A percentile compares a stretch with the other conserved stretches of the same genome.
These are phyloP conservation scores for Papilio polyxenes DNA, from an alignment of 1,140 invertebrate species.

Conservation along the genomic window DNA sequence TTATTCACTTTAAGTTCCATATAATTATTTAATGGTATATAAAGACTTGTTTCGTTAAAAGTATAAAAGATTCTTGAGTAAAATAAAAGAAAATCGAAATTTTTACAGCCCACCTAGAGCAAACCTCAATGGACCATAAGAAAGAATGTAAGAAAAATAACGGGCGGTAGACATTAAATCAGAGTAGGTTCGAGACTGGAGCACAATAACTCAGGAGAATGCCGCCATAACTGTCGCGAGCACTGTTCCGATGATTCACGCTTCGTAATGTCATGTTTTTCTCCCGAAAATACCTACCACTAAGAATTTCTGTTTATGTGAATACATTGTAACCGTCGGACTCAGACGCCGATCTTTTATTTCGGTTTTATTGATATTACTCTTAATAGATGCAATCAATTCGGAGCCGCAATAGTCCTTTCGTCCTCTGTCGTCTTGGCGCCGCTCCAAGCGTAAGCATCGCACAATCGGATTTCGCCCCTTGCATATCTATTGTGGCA, in stretches of 20 bases:
- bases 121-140: conserved; percentile 42
- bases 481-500: conserved; percentile 38
- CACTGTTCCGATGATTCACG: conserved; percentile 71
- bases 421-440: conserved; percentile 36
- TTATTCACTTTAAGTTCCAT: no score
- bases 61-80: not conserved
- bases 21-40: no score
- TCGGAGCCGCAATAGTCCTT: conserved; percentile 33
- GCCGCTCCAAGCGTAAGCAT: conserved; percentile 24
- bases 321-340: conserved; percentile 16
- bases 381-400: conserved; percentile 39
- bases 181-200: conserved; percentile 67
- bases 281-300: conserved; percentile 36
- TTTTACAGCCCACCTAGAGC: conserved; percentile 27
- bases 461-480: conserved; percentile 34
- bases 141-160: conserved; percentile 58
- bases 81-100: not conserved
- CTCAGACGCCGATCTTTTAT: conserved; percentile 36
- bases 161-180: conserved; percentile 62
- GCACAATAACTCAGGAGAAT: conserved; percentile 69
- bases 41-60: no score
- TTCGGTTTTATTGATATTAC: conserved; percentile 39
- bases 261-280: conserved; percentile 61
- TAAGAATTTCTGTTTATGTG: conserved; percentile 39
- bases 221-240: conserved; percentile 70